Base-by-base conservation (phyloP, 2,888 invertebrate genomes). In the Hofmannophila pseudospretella region DNA sequence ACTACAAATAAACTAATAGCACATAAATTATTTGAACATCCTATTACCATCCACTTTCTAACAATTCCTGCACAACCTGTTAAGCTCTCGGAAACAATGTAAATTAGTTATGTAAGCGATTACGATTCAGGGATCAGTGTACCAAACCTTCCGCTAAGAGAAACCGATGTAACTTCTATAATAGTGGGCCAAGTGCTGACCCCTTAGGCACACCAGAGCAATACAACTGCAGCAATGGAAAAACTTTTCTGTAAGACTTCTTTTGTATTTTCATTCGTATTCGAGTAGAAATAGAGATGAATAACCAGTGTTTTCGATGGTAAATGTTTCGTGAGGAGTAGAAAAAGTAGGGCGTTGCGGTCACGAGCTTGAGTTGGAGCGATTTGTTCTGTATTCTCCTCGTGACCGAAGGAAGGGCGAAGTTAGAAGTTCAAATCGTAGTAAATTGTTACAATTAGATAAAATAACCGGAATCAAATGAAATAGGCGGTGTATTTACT, bases 311-410 rank as follows among this genome's bases (percentile, higher is more conserved):
- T 19, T 38, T 41, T 33, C 30, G 32, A 26, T 7, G 20, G 39
- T 46, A 43, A 22, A 58, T 47, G 36, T 41, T 36, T 32, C 38
- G 30, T 38, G 38, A 36, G 26, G 32, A 25, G 9, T 14, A 49
- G 60, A 66, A 71, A 72, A 75, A 72, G 68, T 73, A 66, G 74
- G 66, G 60, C 74, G 64, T 47, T 45, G 58, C 56, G 57, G 61
- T 74, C 76, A 75, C 74, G 76, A 70, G 56, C 58, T 53, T 50
- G 49, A 45, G 54, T 51, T 43, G 48, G 49, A 60, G 52, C 58
- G 55, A 58, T 63, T 65, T 45, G 27, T 54, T 51, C 62, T 58
- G 61, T 16, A 16, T 67, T 58, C 49, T 39, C 51, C 42, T 63
- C 76, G 73, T 76, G 74, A 72, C 57, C 41, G 41, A 40, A 42